These are phyloP conservation scores for Hyla sarda DNA, from an alignment of 2,113 vertebrate species.

Conservation along the genomic window DNA sequence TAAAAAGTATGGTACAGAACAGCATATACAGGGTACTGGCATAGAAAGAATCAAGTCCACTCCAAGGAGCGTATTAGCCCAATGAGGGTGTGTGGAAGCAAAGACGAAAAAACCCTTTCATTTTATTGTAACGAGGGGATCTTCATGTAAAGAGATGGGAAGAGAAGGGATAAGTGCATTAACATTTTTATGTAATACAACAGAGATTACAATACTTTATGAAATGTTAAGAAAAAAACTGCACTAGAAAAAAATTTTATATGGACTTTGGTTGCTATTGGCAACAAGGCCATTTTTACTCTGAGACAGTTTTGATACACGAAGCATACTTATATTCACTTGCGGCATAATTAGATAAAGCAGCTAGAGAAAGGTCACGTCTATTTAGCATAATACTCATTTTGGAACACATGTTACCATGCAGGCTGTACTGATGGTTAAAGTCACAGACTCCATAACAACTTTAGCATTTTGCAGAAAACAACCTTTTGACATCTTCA, in stretches of 20 bases:
- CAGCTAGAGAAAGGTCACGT: constrained; percentile 12
- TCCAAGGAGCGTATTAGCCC: too few species aligned
- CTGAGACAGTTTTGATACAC: neutral
- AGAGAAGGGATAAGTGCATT: too few species aligned
- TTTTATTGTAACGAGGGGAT: too few species aligned
- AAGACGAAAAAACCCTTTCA: too few species aligned
- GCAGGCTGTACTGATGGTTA: neutral
- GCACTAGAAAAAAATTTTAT: neutral
- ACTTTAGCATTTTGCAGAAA: neutral
- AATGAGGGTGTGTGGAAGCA: too few species aligned
- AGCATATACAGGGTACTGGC: too few species aligned
- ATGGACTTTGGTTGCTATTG: neutral
- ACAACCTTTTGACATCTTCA: neutral
- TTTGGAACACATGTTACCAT: constrained; percentile 19
- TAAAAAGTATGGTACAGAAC: too few species aligned
- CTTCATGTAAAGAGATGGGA: too few species aligned
- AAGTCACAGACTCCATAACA: neutral
- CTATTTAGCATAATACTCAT: constrained; percentile 15
- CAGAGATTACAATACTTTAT: too few species aligned
- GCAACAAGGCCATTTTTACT: neutral
- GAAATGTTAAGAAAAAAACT: too few species aligned
- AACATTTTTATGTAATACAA: too few species aligned
- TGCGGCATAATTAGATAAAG: constrained; percentile 13
- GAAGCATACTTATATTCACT: neutral
- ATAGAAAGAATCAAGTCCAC: too few species aligned